These are phyloP conservation scores for Macrosiphum euphorbiae DNA, from an alignment of 2,888 invertebrate species.

Conservation along the genomic window DNA sequence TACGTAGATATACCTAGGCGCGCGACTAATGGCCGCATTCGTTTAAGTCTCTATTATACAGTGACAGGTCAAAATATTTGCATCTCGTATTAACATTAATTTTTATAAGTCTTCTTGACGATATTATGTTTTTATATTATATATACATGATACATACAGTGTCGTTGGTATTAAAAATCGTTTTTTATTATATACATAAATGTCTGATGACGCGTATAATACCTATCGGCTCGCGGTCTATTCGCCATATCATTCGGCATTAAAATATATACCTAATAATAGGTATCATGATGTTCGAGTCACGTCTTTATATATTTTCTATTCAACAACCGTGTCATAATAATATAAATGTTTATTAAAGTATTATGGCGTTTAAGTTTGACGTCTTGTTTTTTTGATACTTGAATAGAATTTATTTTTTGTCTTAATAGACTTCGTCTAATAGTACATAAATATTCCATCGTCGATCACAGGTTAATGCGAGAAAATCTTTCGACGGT, in stretches of 20 bases:
- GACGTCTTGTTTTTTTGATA: not conserved
- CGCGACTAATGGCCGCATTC: not conserved
- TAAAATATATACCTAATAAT: not conserved
- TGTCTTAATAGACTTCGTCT: not conserved
- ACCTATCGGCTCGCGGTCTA: not conserved
- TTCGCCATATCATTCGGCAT: not conserved
- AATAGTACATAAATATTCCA: not conserved
- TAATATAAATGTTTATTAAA: not conserved
- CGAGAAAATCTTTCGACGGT: not conserved
- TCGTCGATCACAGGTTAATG: not conserved
- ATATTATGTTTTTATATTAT: not conserved
- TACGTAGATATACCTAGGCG: not conserved
- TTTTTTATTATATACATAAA: constrained; percentile 24
- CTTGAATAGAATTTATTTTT: not conserved
- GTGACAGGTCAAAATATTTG: constrained; percentile 17
- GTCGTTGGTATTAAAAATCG: not conserved
- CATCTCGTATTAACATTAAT: not conserved
- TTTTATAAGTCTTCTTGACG: not conserved
- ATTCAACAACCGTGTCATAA: not conserved
- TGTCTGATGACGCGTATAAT: not conserved
- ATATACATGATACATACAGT: not conserved
- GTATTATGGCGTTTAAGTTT: not conserved
- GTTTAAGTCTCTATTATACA: constrained; percentile 33
- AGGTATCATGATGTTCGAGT: not conserved
- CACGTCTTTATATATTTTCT: not conserved